A percentile compares a stretch with the other conserved stretches of the same genome.
Evolutionary conservation across 2,113 vertebrate genomes (phyloP).

Genomic region (Poeciliopsis retropinna): DNA sequence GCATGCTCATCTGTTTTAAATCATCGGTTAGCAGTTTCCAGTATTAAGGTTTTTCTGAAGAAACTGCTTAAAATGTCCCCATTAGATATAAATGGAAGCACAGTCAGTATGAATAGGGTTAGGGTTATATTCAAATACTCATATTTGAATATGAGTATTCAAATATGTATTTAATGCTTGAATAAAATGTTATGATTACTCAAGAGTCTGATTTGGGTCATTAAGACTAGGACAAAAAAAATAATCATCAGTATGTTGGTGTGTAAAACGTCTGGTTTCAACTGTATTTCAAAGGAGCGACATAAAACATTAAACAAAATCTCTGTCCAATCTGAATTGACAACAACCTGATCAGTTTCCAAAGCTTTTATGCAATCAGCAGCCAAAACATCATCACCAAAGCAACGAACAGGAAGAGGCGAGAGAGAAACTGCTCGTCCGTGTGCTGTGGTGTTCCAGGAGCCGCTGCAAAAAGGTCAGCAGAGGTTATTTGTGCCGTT

Average conservation of each 20-base stretch:
- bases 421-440: slow-evolving; percentile 97
- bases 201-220: background rate
- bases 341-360: background rate
- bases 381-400: slow-evolving; percentile 99
- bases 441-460: slow-evolving; percentile 95
- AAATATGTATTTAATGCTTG: background rate
- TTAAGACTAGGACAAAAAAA: background rate
- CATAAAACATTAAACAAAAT: background rate
- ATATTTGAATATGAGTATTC: background rate
- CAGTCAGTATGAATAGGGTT: too few relatives aligned
- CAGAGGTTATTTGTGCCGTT: slow-evolving; percentile 6
- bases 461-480: slow-evolving; percentile 81
- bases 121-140: too few relatives aligned
- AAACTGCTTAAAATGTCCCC: background rate
- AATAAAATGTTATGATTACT: slow-evolving; percentile 12
- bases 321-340: background rate
- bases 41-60: background rate
- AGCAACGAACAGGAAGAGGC: slow-evolving; percentile 97
- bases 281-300: background rate
- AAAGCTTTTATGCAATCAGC: slow-evolving; percentile 87
- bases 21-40: background rate
- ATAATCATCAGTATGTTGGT: background rate
- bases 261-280: background rate
- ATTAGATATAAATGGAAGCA: too few relatives aligned
- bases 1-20: background rate